Base-by-base conservation (phyloP, 2,797 vertebrate genomes). In the Sebastes jordani region DNA sequence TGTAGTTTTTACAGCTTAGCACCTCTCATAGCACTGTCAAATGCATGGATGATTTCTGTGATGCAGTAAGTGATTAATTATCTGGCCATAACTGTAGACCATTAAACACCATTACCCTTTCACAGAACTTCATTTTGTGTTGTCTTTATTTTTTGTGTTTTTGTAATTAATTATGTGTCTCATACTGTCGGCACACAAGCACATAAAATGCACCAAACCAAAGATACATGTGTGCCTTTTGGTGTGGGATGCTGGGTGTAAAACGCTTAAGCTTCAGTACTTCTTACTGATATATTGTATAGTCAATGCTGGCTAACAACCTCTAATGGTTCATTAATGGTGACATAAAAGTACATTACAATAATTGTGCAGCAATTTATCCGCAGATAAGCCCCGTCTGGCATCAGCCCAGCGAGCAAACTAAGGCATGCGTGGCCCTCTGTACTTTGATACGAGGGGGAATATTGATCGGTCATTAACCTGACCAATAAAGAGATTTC, bases 101-200 rank as follows among this genome's bases (percentile, higher is more conserved):
- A 95, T 90, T 94, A 95, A 95, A 95, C 49, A 82, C 65, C n/a
- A 79, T 89, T 78, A 84, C 59, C 72, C 62, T 92, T 91, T 91
- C 83, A 90, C 81, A 82, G 46, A 78, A 78, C 61, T 18, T 69
- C 4, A 6, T 38, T 70, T 30, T 86, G 60, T 84, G 23, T 63
- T 66, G 38, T 86, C 72, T 87, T 88, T 20, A 74, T 81, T 87
- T 72, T 22, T 13, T 1, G 16, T 58, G 22, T 56, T 13, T 66
- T 42, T 65, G 4, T 54, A n/a, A 52, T 46, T 3, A 8, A 11
- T 27, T 27, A 3, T 32, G 25, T 11, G 9, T 59, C 36, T 56
- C 18, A 49, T 6, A 38, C 34, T 29, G 6, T 18, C 2, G 10
- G 11, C 4, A 71, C 34, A n/a, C 6, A 29, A 49, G 30, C 69